A percentile compares a stretch with the other conserved stretches of the same genome.
Evolutionary conservation across 2,888 invertebrate species (phyloP).

Genomic region (Suillia variegata): DNA sequence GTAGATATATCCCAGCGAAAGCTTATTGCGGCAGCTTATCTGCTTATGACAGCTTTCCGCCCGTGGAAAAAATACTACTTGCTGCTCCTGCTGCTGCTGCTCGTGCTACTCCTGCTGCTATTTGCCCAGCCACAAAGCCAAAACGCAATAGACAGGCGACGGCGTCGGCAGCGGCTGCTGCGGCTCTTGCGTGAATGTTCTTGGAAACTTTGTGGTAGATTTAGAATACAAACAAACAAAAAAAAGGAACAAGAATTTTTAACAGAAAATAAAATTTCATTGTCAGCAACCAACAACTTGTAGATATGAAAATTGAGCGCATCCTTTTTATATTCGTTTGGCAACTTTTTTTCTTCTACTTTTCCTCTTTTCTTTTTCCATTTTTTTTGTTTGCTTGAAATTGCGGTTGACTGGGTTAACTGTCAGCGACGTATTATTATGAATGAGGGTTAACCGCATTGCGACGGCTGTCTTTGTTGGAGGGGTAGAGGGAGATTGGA

Average conservation of each 20-base stretch:
- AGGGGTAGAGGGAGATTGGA: too few species aligned
- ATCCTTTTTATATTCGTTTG: neutral
- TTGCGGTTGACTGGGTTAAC: slow-evolving; percentile 42
- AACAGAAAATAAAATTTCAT: slow-evolving; percentile 23
- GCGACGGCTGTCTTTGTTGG: slow-evolving; percentile 42
- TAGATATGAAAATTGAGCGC: slow-evolving; percentile 18
- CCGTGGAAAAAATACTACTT: slow-evolving; percentile 27
- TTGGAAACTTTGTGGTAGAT: neutral
- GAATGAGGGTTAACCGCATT: slow-evolving; percentile 52
- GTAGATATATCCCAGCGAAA: slow-evolving; percentile 48
- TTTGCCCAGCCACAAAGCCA: slow-evolving; percentile 26
- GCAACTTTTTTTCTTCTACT: neutral
- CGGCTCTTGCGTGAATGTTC: slow-evolving; percentile 7
- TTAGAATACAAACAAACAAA: too few species aligned
- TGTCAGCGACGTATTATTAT: slow-evolving; percentile 54
- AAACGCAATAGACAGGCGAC: too few species aligned
- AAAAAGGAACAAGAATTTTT: neutral
- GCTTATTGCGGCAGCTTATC: slow-evolving; percentile 59
- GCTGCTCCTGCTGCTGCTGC: too few species aligned
- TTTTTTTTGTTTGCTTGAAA: slow-evolving; percentile 12
- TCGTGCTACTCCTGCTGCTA: too few species aligned
- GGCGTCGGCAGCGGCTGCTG: neutral
- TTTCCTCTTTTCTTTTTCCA: too few species aligned
- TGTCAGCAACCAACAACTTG: slow-evolving; percentile 33
- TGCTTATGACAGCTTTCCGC: slow-evolving; percentile 60